A percentile compares a stretch with the other conserved stretches of the same genome.
These are phyloP conservation scores for Coelogynopora nodosa DNA, from an alignment of 2,888 invertebrate genomes.

Conservation along the genomic window DNA sequence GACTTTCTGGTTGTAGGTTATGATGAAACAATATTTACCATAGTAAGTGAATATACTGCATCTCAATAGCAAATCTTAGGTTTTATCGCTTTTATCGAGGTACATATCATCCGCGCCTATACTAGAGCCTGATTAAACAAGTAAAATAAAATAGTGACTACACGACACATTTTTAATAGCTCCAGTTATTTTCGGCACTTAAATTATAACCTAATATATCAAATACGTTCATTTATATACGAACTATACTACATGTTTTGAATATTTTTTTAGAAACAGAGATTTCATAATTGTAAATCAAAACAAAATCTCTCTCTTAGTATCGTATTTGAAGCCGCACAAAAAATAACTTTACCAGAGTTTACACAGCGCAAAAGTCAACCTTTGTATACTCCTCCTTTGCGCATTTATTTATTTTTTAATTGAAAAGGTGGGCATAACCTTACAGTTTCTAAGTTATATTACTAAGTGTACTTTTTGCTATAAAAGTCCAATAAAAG, in stretches of 20 bases:
- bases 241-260: background rate
- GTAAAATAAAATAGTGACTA: background rate
- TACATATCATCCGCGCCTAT: too few relatives aligned
- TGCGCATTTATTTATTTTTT: background rate
- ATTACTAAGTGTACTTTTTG: background rate
- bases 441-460: background rate
- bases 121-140: background rate
- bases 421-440: too few relatives aligned
- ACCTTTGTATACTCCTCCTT: background rate
- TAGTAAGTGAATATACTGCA: too few relatives aligned
- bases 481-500: background rate
- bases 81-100: background rate
- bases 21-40: too few relatives aligned
- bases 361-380: background rate
- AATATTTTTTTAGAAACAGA: background rate
- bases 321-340: too few relatives aligned
- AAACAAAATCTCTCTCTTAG: background rate
- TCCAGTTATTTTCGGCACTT: background rate
- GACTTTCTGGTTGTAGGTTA: too few relatives aligned
- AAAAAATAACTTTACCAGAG: background rate
- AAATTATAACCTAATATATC: background rate
- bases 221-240: too few relatives aligned
- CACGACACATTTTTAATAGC: background rate
- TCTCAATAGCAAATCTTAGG: too few relatives aligned
- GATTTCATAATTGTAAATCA: too few relatives aligned